Evolutionary conservation across 2,888 invertebrate species (phyloP), one percentile per base, ranked within the genome.

Genomic region (Lampropteryx suffumata): DNA sequence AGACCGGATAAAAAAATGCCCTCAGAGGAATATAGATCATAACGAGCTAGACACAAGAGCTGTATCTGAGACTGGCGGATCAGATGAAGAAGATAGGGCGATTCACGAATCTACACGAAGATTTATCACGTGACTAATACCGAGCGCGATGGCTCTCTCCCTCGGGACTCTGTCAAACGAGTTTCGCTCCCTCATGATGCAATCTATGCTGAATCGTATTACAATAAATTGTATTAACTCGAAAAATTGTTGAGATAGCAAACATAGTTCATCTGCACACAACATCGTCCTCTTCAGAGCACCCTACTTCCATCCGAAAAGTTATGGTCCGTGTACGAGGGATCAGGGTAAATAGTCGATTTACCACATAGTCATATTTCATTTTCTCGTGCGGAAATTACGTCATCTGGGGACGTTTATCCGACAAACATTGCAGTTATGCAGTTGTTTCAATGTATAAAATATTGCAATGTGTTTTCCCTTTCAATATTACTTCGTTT

Each of bases 171-270:
- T 76, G 86, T 90, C 89, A 90, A 89, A 89, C 88, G 87, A 89
- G 89, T 85, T 89, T 85, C 76, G 79, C 81, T 89, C 88, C 88
- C 90, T 87, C 80, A 78, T 84, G 87, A 87, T 87, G 88, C 90
- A 89, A 90, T 89, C 90, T 89, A 88, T 88, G 89, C 89, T 89
- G 89, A 90, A 90, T 90, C 89, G 85, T 86, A 90, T 90, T 89
- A 90, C 89, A 88, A 89, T 89, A 89, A 89, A 90, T 89, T 90
- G 89, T 85, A 88, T 90, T 89, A 90, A 87, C 87, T 89, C 85
- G 88, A 87, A 88, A 89, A 88, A 89, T 89, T 85, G 84, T 84
- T 73, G 79, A 84, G 89, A 88, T 88, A 88, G 87, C 86, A 88
- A 89, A 89, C 88, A 86, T 79, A 75, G 88, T 88, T 87, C 90